These are phyloP conservation scores for Nomada flava DNA, from an alignment of 2,888 invertebrate genomes.

Conservation along the genomic window DNA sequence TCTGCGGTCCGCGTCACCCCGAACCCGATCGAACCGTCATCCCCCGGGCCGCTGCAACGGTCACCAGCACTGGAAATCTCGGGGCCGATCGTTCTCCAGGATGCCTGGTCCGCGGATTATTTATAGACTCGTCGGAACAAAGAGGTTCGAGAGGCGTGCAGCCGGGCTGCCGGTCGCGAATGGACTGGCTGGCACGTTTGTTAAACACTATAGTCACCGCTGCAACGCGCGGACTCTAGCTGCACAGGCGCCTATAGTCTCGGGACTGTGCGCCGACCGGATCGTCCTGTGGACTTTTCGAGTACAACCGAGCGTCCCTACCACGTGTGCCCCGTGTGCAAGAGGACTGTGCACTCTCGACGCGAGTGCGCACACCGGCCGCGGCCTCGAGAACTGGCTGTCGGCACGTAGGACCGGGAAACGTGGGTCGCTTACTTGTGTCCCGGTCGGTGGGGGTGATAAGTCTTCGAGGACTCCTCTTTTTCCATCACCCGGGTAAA, in stretches of 20 bases:
- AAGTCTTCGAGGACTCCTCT: conserved; percentile 23
- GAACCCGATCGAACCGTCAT: too few species aligned
- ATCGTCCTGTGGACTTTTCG: conserved; percentile 33
- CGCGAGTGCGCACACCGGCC: conserved; percentile 46
- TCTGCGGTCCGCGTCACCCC: too few species aligned
- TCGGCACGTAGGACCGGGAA: conserved; percentile 39
- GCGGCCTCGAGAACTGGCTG: conserved; percentile 22
- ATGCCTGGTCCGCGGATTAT: conserved; percentile 31
- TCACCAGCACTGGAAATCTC: background rate
- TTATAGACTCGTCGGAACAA: conserved; percentile 64
- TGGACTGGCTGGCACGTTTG: conserved; percentile 76
- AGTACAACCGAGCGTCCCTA: background rate
- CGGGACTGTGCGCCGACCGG: conserved; percentile 1
- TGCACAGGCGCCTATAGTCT: conserved; percentile 69
- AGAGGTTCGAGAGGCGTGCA: conserved; percentile 74
- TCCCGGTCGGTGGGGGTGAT: conserved; percentile 23
- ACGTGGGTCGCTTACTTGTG: conserved; percentile 33
- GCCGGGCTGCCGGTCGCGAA: conserved; percentile 81
- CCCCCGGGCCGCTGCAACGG: too few species aligned
- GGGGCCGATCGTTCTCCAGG: conserved; percentile 21
- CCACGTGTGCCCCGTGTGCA: conserved; percentile 28
- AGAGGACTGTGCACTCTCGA: conserved; percentile 38
- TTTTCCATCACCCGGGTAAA: too few species aligned
- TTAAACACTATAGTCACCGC: conserved; percentile 74
- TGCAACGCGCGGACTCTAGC: conserved; percentile 75